Evolutionary conservation across 2,113 vertebrate genomes (phyloP).

Genomic region (Pteropus alecto): DNA sequence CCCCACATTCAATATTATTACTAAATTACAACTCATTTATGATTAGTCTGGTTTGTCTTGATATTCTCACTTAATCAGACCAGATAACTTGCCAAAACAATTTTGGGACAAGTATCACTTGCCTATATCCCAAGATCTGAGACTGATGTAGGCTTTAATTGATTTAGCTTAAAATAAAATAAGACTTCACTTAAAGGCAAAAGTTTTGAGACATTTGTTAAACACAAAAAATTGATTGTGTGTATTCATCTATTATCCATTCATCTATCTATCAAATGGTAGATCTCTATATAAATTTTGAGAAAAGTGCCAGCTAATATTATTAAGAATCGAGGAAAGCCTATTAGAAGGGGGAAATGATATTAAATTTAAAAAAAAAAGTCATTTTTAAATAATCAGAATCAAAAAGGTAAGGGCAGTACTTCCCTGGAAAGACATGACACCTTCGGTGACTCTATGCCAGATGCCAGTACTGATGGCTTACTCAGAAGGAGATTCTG

Average conservation of each 20-base stretch:
- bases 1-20: background rate
- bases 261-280: background rate
- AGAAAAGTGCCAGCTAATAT: background rate
- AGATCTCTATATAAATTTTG: background rate
- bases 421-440: background rate
- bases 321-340: background rate
- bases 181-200: background rate
- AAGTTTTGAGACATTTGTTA: background rate
- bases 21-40: background rate
- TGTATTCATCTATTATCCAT: background rate
- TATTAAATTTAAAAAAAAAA: no score
- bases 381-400: background rate
- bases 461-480: background rate
- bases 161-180: slow-evolving; percentile 18
- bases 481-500: background rate
- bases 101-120: background rate
- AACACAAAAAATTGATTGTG: background rate
- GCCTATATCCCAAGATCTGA: background rate
- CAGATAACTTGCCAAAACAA: background rate
- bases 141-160: background rate
- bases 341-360: background rate
- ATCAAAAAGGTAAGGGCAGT: background rate
- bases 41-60: background rate
- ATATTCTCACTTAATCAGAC: background rate
- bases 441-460: background rate